phyloP scores from a whole-genome alignment of 2,113 vertebrate genomes.

The Apteryx owenii region DNA sequence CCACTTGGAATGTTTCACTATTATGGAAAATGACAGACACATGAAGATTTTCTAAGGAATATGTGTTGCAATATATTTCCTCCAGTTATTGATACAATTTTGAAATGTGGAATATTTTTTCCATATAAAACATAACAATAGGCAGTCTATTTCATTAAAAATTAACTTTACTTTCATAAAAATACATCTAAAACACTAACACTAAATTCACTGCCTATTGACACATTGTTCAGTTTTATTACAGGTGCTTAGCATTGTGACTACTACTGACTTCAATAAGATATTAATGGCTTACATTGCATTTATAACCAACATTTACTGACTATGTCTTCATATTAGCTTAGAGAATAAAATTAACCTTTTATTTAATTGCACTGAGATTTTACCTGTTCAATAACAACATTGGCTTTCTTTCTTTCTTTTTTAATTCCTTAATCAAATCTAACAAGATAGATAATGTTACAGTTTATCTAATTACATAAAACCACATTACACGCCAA shows the following conservation, averaged over 20 bases:
- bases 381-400: background rate
- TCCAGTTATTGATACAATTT: background rate
- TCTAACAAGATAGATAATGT: slow-evolving; percentile 1
- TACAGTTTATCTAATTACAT: slow-evolving; percentile 37
- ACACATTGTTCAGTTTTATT: background rate
- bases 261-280: background rate
- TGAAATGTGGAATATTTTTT: background rate
- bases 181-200: background rate
- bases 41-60: background rate
- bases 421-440: slow-evolving; percentile 38
- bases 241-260: background rate
- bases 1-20: background rate
- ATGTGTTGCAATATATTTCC: background rate
- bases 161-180: background rate
- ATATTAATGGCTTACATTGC: background rate
- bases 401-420: too few relatives aligned
- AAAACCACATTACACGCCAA: slow-evolving; percentile 3
- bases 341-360: background rate
- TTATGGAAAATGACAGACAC: background rate
- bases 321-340: background rate
- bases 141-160: background rate
- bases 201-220: background rate
- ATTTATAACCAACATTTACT: slow-evolving; percentile 1
- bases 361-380: background rate
- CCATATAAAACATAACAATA: background rate